These are phyloP conservation scores for Gymnogyps californianus DNA, from an alignment of 2,113 vertebrate genomes.

Conservation along the genomic window DNA sequence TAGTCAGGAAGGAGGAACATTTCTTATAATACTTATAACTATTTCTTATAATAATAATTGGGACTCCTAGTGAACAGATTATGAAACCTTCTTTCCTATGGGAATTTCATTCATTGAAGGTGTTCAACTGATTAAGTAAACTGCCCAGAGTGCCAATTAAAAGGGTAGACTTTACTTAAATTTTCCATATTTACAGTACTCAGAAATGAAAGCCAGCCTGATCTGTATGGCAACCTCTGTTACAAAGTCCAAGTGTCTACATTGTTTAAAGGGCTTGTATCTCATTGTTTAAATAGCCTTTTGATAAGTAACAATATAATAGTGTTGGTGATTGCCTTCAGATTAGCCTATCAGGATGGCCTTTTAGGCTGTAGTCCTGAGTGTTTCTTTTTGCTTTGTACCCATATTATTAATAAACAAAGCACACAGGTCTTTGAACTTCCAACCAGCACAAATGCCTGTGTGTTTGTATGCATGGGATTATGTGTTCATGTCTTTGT, in stretches of 20 bases:
- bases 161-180: conserved; percentile 55
- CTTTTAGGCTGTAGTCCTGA: conserved; percentile 48
- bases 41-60: neutral
- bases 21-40: neutral
- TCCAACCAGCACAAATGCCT: neutral
- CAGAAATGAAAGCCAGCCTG: conserved; percentile 70
- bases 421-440: conserved; percentile 52
- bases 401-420: conserved; percentile 57
- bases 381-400: conserved; percentile 31
- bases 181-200: conserved; percentile 67
- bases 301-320: conserved; percentile 59
- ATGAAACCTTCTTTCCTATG: conserved; percentile 25
- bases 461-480: neutral
- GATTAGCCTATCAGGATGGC: conserved; percentile 64
- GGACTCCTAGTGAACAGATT: neutral
- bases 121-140: conserved; percentile 41
- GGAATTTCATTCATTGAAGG: conserved; percentile 47
- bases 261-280: conserved; percentile 60
- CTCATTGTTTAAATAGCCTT: conserved; percentile 69
- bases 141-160: conserved; percentile 33
- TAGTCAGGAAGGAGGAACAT: neutral
- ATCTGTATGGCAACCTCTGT: conserved; percentile 48
- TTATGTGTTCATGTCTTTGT: rapidly evolving
- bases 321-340: conserved; percentile 65
- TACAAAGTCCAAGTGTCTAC: conserved; percentile 59